Percentiles rank a stretch among this genome's conserved stretches.
phyloP scores from a whole-genome alignment of 2,888 invertebrate genomes.

The Epiblema foenella region DNA sequence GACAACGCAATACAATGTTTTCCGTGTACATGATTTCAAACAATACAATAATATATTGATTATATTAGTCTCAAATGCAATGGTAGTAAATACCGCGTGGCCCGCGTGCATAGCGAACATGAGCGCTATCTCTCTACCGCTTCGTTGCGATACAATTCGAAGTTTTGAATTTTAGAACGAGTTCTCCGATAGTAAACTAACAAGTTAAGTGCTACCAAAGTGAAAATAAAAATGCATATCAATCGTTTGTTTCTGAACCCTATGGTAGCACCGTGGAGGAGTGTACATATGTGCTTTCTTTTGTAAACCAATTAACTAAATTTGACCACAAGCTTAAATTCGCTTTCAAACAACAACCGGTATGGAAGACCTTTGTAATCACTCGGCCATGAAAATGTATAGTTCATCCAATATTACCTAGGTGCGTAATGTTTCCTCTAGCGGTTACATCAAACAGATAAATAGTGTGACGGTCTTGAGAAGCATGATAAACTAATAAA shows the following conservation, averaged over 20 bases:
- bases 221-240: neutral
- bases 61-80: neutral
- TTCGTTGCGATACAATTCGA: constrained; percentile 9
- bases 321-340: neutral
- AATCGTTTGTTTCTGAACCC: neutral
- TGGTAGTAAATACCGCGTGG: neutral
- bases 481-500: neutral
- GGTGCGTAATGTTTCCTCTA: neutral
- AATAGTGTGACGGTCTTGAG: neutral
- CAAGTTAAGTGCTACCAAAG: neutral
- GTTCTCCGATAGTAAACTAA: neutral
- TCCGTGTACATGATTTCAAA: neutral
- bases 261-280: neutral
- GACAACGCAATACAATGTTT: neutral
- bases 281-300: constrained; percentile 1
- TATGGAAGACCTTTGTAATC: constrained; percentile 4
- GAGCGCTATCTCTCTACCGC: neutral
- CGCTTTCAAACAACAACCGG: neutral
- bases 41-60: neutral
- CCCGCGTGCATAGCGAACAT: neutral
- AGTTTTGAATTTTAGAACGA: neutral
- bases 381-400: neutral
- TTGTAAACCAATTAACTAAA: neutral
- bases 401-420: neutral
- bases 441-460: neutral